Evolutionary conservation across 64 coral and sea anemone species (phyloP).

Genomic region (Montipora capricornis): DNA sequence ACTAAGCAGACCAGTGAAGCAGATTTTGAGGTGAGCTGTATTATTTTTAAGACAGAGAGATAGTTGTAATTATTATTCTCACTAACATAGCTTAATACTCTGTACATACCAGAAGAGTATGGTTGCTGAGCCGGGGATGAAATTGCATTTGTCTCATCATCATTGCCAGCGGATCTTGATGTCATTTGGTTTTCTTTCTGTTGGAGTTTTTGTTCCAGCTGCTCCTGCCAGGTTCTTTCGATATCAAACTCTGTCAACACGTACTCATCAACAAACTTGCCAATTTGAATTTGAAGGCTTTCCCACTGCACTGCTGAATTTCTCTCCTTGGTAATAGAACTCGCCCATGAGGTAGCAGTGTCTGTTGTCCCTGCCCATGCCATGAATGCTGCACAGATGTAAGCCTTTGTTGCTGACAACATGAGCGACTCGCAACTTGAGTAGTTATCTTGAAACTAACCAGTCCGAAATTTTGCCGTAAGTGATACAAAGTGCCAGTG

Average conservation of each 20-base stretch:
- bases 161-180: background rate
- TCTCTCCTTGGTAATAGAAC: background rate
- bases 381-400: slow-evolving; percentile 76
- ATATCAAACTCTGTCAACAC: slow-evolving; percentile 47
- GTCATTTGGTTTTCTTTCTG: slow-evolving; percentile 4
- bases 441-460: slow-evolving; percentile 63
- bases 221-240: slow-evolving; percentile 27
- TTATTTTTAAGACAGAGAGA: background rate
- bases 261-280: slow-evolving; percentile 43
- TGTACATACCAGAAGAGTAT: slow-evolving; percentile 20
- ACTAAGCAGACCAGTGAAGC: slow-evolving; percentile 1
- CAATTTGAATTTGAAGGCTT: slow-evolving; percentile 9
- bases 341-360: slow-evolving; percentile 13
- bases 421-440: slow-evolving; percentile 36
- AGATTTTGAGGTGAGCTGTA: background rate
- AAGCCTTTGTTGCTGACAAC: slow-evolving; percentile 63
- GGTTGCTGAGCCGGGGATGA: slow-evolving; percentile 11
- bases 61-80: background rate
- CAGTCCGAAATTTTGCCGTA: slow-evolving; percentile 5
- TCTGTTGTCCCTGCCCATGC: slow-evolving; percentile 45
- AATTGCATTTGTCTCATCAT: slow-evolving; percentile 14
- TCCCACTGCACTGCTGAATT: background rate
- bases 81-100: slow-evolving; percentile 13
- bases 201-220: slow-evolving; percentile 27
- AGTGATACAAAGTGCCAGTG: slow-evolving; percentile 33